Evolutionary conservation across 2,113 vertebrate species (phyloP), one percentile per base, ranked within the genome.

Genomic region (Dromas ardeola): DNA sequence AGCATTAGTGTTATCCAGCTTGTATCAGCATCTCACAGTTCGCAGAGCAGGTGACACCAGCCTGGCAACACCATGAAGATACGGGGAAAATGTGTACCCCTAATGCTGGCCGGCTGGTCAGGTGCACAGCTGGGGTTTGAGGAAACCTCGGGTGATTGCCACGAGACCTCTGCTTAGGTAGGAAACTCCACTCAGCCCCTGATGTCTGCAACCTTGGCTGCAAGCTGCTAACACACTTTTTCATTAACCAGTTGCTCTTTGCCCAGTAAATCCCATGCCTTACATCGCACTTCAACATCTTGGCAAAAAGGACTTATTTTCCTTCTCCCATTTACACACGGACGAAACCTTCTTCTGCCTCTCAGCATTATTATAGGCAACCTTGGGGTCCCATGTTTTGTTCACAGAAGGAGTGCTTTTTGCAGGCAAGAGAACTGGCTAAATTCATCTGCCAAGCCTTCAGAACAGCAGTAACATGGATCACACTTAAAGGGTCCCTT

Each of bases 1-100:
- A 96, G 81, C 89, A 88, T 97, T 96, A 95, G 84, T 50, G 94
- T 97, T 95, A 97, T 94, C 95, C 89, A 96, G 91, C 94, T 95
- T 96, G 95, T 96, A 97, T 97, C 97, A 96, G 96, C 96, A 97
- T 95, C 95, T 93, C 84, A 80, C 91, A 93, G 89, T 93, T 96
- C 81, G 3, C 89, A 90, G 93, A 87, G 78, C 94, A 90, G 73
- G 84, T 87, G 94, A 93, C 89, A 94, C 78, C 49, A 88, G 71
- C 63, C 91, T 93, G 84, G 93, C 81, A 88, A 8, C 27, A 22
- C 87, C 49, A 0, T 19, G 70, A 66, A 49, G 94, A 18, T 1
- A 69, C 4, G 1, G 63, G 72, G 73, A 30, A 72, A 91, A 53
- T 2, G 52, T 53, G 73, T 78, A 85, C 91, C 81, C 45, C 42